Percentiles rank a stretch among this genome's conserved stretches.
Conservation (phyloP, 2,888 invertebrate species). For the Drosophila affinis region DNA sequence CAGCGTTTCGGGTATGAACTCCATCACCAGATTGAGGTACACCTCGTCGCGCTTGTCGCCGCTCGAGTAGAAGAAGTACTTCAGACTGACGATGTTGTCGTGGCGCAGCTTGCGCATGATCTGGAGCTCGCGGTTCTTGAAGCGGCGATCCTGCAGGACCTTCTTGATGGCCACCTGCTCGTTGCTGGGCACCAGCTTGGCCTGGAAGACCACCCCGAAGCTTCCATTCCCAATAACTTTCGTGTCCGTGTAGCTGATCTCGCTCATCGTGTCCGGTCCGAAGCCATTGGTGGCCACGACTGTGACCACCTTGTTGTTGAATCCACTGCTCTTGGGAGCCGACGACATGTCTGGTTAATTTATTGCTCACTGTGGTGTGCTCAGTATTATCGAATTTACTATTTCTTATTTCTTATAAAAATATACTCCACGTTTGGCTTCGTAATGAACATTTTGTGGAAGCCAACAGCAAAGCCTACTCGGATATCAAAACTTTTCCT, state of each 20-base stretch:
- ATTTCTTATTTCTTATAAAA: not conserved
- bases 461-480: not conserved
- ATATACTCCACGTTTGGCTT: not conserved
- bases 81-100: slow-evolving; percentile 99
- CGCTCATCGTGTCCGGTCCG: slow-evolving; percentile 97
- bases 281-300: slow-evolving; percentile 99
- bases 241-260: slow-evolving; percentile 99
- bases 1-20: slow-evolving; percentile 99
- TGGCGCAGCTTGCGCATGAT: slow-evolving; percentile 99
- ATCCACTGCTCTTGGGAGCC: slow-evolving; percentile 19
- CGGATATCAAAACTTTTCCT: not conserved
- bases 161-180: slow-evolving; percentile 99
- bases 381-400: not conserved
- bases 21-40: slow-evolving; percentile 99
- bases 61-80: slow-evolving; percentile 99
- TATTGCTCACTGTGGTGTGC: not conserved
- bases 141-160: slow-evolving; percentile 99
- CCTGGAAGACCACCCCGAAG: slow-evolving; percentile 99
- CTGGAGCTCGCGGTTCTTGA: slow-evolving; percentile 99
- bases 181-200: slow-evolving; percentile 96
- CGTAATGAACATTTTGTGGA: not conserved
- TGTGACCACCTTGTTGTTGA: slow-evolving; percentile 91
- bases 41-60: slow-evolving; percentile 99
- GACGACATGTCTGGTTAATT: not conserved
- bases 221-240: slow-evolving; percentile 99